Base-by-base conservation (phyloP, 2,797 vertebrate genomes). In the Crypturellus tataupa region DNA sequence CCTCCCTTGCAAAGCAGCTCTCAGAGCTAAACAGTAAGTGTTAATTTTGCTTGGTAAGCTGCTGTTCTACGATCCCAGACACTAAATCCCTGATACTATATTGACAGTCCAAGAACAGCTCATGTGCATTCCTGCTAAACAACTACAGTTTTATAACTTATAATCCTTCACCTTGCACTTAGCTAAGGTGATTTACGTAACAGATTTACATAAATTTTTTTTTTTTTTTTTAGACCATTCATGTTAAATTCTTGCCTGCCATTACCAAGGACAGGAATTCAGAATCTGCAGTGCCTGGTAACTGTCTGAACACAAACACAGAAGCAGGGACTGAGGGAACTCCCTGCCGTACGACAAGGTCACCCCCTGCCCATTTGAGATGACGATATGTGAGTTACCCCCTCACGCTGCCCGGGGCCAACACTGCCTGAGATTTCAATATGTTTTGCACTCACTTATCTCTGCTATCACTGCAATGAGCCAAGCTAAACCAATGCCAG, bases 381-480 rank as follows among this genome's bases (percentile, higher is more conserved):
- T 71, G 75, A 58, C 6, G 31, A 92, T 1, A 20, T 18, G 71
- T 47, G 42, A 31, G 44, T 21, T 8, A 37, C 83, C 91, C 91
- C 92, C 79, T 91, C 75, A 92, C 91, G 76, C 23, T 87, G 94
- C 87, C 92, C 15, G 58, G 93, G 95, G 93, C 82, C 94, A 83
- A 62, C 15, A 9, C 68, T 65, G 93, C 93, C 64, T 87, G 80
- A 93, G 87, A 75, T 93, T 93, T 88, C 96, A 78, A 68, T 80
- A 91, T 91, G 95, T 68, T 93, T 92, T 95, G 90, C 94, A 96
- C 75, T 78, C 94, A 93, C 80, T 96, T 91, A 87, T 93, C 94
- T 95, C 67, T 85, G 87, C 82, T 93, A 87, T 86, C 83, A 33
- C 84, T 75, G 93, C 19, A 76, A 85, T 69, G 85, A 93, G 92